Conservation (phyloP, 2,113 vertebrate species). For the Proterorhinus semilunaris region DNA sequence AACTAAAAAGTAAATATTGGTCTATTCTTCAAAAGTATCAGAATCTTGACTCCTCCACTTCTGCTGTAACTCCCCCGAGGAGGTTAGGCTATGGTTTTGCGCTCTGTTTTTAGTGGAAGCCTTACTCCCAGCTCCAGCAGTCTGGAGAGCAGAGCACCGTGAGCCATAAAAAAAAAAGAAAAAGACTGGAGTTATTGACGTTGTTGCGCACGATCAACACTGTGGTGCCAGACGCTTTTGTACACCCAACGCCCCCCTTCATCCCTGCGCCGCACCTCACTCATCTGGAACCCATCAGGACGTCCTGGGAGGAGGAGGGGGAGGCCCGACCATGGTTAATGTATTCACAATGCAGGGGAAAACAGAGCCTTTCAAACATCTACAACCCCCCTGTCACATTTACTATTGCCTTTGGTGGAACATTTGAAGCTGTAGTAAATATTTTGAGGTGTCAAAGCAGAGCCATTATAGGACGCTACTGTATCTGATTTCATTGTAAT, state of each 20-base stretch:
- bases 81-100: slow-evolving; percentile 24
- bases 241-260: slow-evolving; percentile 76
- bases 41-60: slow-evolving; percentile 3
- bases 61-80: slow-evolving; percentile 28
- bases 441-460: slow-evolving; percentile 1
- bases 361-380: slow-evolving; percentile 55
- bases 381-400: slow-evolving; percentile 52
- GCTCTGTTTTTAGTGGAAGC: slow-evolving; percentile 38
- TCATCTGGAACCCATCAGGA: slow-evolving; percentile 96
- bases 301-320: slow-evolving; percentile 66
- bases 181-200: slow-evolving; percentile 86
- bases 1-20: no score
- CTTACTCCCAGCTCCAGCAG: slow-evolving; percentile 72
- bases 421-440: slow-evolving; percentile 28
- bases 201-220: slow-evolving; percentile 84
- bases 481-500: neutral
- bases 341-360: slow-evolving; percentile 72
- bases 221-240: slow-evolving; percentile 85
- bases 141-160: slow-evolving; percentile 68
- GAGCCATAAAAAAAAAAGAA: slow-evolving; percentile 75
- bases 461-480: neutral
- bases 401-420: slow-evolving; percentile 42
- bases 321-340: slow-evolving; percentile 71
- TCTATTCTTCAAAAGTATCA: neutral
- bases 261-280: slow-evolving; percentile 74